Evolutionary conservation across 2,113 vertebrate species (phyloP), one percentile per base, ranked within the genome.

Genomic region (Centropus bengalensis): DNA sequence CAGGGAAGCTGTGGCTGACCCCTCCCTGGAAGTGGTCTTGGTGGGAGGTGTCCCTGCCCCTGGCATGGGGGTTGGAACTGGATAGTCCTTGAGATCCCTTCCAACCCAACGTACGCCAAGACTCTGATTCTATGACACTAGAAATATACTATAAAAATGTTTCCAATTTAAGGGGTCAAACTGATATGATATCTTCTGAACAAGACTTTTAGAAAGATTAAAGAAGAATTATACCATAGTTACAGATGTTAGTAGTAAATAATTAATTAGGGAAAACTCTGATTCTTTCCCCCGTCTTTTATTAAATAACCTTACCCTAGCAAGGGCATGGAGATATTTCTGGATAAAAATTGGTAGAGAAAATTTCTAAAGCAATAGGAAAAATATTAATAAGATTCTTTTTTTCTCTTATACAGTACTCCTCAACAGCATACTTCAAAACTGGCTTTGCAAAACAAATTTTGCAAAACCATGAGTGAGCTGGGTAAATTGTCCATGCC

Each of bases 401-500:
- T 68, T 80, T 75, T 60, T 1, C 18, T 71, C 6, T 26, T 30
- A 9, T 2, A 4, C 5, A 8, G 5, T 70, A 10, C 38, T 75
- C 30, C 30, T 5, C 11, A 10, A 19, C 30, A 42, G 6, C 7
- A 8, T 21, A 15, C 44, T 12, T 52, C 80, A 51, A 22, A 30
- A 52, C 6, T 14, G 36, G 26, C 44, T 80, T 60, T 77, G 32
- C 40, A 86, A 86, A 79, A 85, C 6, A n/a, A n/a, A n/a, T n/a
- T 80, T 60, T 77, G 32, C 40, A 86, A 86, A 79, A 85, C 6
- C 38, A 79, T 45, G 32, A 30, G 14, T 4, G 66, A 68, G 9
- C 12, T 70, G 18, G 47, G 5, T 32, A 64, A 55, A 45, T 6
- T 42, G 22, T 15, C 8, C 4, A 0, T 36, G 8, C 1, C 11